A percentile compares a stretch with the other conserved stretches of the same genome.
phyloP scores from a whole-genome alignment of 1,140 invertebrate species.

The Sipha flava region DNA sequence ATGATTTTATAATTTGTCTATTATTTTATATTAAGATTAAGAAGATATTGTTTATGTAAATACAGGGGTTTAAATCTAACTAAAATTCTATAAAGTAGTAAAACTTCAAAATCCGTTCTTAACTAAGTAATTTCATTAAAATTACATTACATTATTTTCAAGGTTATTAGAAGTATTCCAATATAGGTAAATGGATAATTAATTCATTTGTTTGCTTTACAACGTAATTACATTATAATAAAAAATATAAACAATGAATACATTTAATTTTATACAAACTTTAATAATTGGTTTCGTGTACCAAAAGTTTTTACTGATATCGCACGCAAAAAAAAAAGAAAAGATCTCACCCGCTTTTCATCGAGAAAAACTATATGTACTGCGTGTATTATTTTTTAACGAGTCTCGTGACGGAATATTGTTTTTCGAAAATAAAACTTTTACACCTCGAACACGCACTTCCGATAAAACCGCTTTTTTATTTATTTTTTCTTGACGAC shows the following conservation, averaged over 20 bases:
- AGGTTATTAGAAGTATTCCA: neutral
- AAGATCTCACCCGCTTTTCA: neutral
- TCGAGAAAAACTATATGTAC: neutral
- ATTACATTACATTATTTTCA: neutral
- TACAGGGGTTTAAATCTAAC: no score
- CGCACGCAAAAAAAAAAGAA: neutral
- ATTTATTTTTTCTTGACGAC: neutral
- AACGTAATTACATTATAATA: neutral
- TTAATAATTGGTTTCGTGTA: conserved; percentile 23
- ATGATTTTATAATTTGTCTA: no score
- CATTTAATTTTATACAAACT: neutral
- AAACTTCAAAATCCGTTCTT: no score
- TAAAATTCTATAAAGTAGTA: no score
- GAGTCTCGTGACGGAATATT: conserved; percentile 25
- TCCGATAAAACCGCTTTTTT: neutral
- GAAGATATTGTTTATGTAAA: no score
- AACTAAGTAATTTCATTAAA: neutral
- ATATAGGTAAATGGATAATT: neutral
- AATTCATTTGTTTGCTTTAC: conserved; percentile 15
- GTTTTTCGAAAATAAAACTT: conserved; percentile 26
- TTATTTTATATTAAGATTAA: no score
- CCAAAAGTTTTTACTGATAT: conserved; percentile 4
- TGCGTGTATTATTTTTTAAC: conserved; percentile 28
- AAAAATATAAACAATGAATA: neutral
- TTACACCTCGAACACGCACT: conserved; percentile 28